Evolutionary conservation across 1,140 invertebrate species (phyloP).

Genomic region (Mactra quadrangularis): DNA sequence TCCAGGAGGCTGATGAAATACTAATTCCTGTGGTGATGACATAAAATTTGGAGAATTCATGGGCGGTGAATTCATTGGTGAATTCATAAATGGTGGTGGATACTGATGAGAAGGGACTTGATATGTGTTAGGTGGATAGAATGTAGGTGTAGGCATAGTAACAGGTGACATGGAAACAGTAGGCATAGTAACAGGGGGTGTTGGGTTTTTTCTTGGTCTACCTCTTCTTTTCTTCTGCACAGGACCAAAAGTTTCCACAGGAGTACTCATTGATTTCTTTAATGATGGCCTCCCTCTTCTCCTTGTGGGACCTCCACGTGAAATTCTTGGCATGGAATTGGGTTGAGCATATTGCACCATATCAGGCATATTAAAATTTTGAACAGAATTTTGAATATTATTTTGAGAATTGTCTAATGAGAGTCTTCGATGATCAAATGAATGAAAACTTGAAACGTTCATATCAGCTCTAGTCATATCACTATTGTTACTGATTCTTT

Average conservation of each 20-base stretch:
- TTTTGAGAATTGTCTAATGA: neutral
- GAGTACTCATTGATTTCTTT: slow-evolving; percentile 15
- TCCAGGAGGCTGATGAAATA: no score
- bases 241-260: slow-evolving; percentile 31
- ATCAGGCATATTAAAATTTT: slow-evolving; percentile 22
- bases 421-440: neutral
- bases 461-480: neutral
- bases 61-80: no score
- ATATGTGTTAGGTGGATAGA: neutral
- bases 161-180: neutral
- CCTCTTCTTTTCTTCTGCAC: slow-evolving; percentile 38
- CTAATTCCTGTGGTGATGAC: no score
- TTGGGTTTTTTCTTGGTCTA: slow-evolving; percentile 29
- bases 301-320: slow-evolving; percentile 5
- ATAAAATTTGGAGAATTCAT: no score
- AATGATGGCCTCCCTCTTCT: slow-evolving; percentile 36
- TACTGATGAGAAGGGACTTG: neutral
- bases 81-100: no score
- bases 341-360: slow-evolving; percentile 28
- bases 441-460: neutral
- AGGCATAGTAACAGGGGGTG: neutral
- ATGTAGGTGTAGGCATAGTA: neutral
- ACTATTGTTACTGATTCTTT: neutral
- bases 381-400: neutral
- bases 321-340: neutral